These are phyloP conservation scores for Lumbricus terrestris DNA, from an alignment of 2,888 invertebrate species.

Conservation along the genomic window DNA sequence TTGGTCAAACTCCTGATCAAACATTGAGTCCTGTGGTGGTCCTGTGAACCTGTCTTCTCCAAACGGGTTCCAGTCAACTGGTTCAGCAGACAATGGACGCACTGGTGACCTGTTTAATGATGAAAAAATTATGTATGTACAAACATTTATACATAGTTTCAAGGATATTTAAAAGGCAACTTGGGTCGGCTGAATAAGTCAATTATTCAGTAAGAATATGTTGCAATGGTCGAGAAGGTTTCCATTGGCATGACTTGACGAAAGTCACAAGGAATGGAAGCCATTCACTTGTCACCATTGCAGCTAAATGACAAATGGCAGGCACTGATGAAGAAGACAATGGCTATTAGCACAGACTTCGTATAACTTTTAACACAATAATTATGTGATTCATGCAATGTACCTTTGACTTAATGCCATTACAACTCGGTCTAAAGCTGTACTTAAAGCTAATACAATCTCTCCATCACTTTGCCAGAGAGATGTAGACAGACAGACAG, in stretches of 20 bases:
- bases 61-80: constrained; percentile 80
- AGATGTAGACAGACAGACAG: too few relatives aligned
- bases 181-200: neutral
- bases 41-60: constrained; percentile 72
- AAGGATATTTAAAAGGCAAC: neutral
- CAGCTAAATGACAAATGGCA: neutral
- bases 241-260: neutral
- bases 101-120: constrained; percentile 37
- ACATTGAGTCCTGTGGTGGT: constrained; percentile 77
- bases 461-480: neutral
- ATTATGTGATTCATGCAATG: neutral
- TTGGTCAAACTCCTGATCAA: constrained; percentile 80
- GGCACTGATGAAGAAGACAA: neutral
- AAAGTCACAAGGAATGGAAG: neutral
- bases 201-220: neutral
- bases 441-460: neutral
- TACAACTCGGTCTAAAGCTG: neutral
- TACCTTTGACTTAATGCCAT: neutral
- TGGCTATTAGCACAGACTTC: neutral
- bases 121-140: neutral
- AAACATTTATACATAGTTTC: too few relatives aligned
- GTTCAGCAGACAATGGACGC: constrained; percentile 64
- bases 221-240: neutral
- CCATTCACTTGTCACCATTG: neutral
- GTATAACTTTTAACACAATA: neutral